phyloP scores from a whole-genome alignment of 2,113 vertebrate genomes.

The Barbus barbus region DNA sequence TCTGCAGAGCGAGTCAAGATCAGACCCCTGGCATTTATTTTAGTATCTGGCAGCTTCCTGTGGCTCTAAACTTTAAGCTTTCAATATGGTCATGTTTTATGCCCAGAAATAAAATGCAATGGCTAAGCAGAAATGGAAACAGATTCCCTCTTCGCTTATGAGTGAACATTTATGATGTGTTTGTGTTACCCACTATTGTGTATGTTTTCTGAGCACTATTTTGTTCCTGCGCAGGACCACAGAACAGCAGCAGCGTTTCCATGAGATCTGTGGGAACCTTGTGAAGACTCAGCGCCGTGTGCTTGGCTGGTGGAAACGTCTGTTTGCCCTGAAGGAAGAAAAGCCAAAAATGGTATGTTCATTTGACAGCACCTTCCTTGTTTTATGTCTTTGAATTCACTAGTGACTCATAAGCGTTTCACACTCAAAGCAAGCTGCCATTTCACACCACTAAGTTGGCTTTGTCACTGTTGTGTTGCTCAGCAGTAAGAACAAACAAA shows the following conservation, averaged over 20 bases:
- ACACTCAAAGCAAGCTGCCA: background rate
- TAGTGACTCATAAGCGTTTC: slow-evolving; percentile 20
- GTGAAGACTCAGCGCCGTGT: slow-evolving; percentile 87
- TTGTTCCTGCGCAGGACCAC: slow-evolving; percentile 82
- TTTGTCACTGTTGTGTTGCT: slow-evolving; percentile 12
- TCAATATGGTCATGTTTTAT: slow-evolving; percentile 52
- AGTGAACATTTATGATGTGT: too few species aligned
- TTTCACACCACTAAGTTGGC: background rate
- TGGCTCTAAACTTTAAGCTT: background rate
- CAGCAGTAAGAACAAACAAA: slow-evolving; percentile 22
- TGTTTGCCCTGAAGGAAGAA: slow-evolving; percentile 92
- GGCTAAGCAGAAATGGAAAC: slow-evolving; percentile 52
- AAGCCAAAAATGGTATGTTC: slow-evolving; percentile 92
- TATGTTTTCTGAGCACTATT: background rate
- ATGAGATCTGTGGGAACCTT: slow-evolving; percentile 93
- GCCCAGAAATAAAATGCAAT: slow-evolving; percentile 62
- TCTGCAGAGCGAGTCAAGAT: background rate
- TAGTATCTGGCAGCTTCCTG: slow-evolving; percentile 39
- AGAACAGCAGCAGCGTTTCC: slow-evolving; percentile 96
- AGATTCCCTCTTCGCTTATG: background rate
- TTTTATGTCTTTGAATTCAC: background rate
- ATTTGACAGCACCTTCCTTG: background rate
- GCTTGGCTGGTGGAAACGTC: slow-evolving; percentile 91
- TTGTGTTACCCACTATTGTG: background rate
- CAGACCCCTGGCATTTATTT: slow-evolving; percentile 42